Percentiles rank a stretch among this genome's conserved stretches.
Conservation (phyloP, 2,888 invertebrate genomes). For the Chrysina gloriosa region DNA sequence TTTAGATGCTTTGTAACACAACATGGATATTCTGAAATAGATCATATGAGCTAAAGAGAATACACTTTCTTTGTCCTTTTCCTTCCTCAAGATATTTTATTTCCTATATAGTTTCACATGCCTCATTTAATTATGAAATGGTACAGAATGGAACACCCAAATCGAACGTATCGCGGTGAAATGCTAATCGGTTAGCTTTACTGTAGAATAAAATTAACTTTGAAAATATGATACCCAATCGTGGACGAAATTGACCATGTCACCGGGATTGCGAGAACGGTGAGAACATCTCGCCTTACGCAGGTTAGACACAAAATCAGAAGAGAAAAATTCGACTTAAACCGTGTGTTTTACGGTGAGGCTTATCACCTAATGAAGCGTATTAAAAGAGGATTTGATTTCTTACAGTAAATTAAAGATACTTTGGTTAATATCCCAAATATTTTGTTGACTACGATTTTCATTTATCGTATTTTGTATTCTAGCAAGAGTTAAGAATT, state of each 20-base stretch:
- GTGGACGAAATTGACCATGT: constrained; percentile 20
- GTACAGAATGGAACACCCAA: constrained; percentile 34
- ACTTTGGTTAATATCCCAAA: not conserved
- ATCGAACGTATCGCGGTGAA: constrained; percentile 27
- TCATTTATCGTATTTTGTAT: too few relatives aligned
- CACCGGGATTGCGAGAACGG: constrained; percentile 46
- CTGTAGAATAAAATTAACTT: constrained; percentile 24
- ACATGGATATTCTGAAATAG: too few relatives aligned
- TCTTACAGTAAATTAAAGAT: not conserved
- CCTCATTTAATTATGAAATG: constrained; percentile 7
- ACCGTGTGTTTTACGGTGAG: constrained; percentile 42
- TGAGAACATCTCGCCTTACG: constrained; percentile 48
- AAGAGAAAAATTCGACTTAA: constrained; percentile 34
- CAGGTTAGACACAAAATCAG: constrained; percentile 40
- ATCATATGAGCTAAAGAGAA: too few relatives aligned
- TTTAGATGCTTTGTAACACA: too few relatives aligned
- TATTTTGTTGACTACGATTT: too few relatives aligned
- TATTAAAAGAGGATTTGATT: constrained; percentile 21
- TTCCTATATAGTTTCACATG: constrained; percentile 7
- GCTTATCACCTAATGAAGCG: constrained; percentile 44
- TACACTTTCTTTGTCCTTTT: not conserved
- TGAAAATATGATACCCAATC: constrained; percentile 20
- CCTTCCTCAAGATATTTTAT: not conserved
- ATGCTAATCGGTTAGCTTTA: constrained; percentile 35
- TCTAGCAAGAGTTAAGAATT: too few relatives aligned